These are phyloP conservation scores for Meloidogyne hapla DNA, from an alignment of 1,140 invertebrate species.

Conservation along the genomic window DNA sequence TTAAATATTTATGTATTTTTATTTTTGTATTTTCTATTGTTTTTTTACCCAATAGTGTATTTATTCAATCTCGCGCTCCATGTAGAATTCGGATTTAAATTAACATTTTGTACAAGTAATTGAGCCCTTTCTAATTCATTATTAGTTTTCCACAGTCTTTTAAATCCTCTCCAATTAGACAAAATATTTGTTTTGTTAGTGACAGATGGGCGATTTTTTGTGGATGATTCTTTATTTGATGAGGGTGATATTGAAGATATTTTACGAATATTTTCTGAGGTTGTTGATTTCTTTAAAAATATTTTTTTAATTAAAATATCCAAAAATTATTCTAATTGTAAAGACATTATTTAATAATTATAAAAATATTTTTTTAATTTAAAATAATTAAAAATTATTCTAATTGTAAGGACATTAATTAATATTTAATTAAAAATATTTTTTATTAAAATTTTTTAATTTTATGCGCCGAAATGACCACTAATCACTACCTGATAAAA, in stretches of 20 bases:
- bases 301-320: too few species aligned
- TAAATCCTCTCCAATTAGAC: not conserved
- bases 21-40: too few species aligned
- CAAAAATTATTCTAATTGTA: too few species aligned
- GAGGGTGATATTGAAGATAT: not conserved
- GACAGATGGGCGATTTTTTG: not conserved
- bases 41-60: slow-evolving; percentile 13
- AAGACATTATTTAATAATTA: not conserved
- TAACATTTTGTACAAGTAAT: slow-evolving; percentile 16
- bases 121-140: slow-evolving; percentile 17
- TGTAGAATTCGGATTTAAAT: slow-evolving; percentile 20
- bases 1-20: too few species aligned
- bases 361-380: too few species aligned
- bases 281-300: not conserved
- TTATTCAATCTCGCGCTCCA: slow-evolving; percentile 24
- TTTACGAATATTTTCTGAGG: too few species aligned
- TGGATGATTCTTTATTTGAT: not conserved
- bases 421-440: too few species aligned
- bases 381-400: too few species aligned
- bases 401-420: too few species aligned
- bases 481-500: too few species aligned
- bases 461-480: too few species aligned
- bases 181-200: not conserved
- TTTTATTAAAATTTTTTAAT: too few species aligned
- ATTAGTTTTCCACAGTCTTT: slow-evolving; percentile 8